Evolutionary conservation across 1,140 invertebrate genomes (phyloP).

Genomic region (Tenebrio molitor): DNA sequence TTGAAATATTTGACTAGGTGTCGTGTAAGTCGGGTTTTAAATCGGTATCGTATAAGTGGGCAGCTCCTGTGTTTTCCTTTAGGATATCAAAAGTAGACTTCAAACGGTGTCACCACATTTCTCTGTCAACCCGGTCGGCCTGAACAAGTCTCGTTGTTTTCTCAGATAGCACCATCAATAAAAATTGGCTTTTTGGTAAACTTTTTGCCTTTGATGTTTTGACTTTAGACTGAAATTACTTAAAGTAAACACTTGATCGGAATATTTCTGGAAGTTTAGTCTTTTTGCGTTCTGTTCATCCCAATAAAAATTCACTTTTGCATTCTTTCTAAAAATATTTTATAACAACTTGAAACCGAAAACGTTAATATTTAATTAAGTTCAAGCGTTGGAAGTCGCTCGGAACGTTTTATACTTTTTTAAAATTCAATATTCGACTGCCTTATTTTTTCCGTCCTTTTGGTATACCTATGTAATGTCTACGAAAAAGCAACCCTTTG

Average conservation of each 20-base stretch:
- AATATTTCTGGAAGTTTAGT: slow-evolving; percentile 3
- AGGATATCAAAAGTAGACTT: slow-evolving; percentile 35
- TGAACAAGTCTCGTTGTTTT: slow-evolving; percentile 21
- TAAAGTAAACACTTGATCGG: neutral
- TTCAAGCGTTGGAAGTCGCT: too few relatives aligned
- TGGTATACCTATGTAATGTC: too few relatives aligned
- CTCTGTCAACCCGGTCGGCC: slow-evolving; percentile 1
- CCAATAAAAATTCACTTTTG: slow-evolving; percentile 7
- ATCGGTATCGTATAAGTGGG: neutral
- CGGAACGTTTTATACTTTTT: too few relatives aligned
- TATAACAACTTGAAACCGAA: too few relatives aligned
- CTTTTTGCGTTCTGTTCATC: slow-evolving; percentile 1
- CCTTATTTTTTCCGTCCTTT: too few relatives aligned
- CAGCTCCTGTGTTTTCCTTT: slow-evolving; percentile 17
- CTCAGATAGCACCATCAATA: slow-evolving; percentile 31
- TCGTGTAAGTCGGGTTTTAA: slow-evolving; percentile 12
- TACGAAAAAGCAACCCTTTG: too few relatives aligned
- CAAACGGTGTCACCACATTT: slow-evolving; percentile 18
- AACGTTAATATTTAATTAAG: too few relatives aligned
- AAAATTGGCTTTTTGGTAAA: slow-evolving; percentile 35
- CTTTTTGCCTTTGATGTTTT: slow-evolving; percentile 34
- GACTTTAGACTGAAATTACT: slow-evolving; percentile 29
- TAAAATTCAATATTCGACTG: too few relatives aligned
- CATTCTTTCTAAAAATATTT: too few relatives aligned
- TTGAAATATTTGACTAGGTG: slow-evolving; percentile 6